Conservation (phyloP, 2,113 vertebrate species). For the Bufo gargarizans region DNA sequence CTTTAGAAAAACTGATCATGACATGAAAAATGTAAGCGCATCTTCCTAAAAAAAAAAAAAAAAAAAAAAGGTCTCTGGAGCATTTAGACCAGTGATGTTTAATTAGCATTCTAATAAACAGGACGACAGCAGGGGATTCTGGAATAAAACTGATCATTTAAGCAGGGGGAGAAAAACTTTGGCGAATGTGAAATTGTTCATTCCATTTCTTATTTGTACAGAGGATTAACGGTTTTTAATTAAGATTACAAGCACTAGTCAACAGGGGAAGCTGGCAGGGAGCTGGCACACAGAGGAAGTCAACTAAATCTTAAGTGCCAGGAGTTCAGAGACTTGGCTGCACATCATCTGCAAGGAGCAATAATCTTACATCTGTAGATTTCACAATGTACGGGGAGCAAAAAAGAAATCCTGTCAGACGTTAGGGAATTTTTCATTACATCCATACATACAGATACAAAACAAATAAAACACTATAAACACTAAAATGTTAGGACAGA, state of each 20-base stretch:
- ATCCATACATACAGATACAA: not conserved
- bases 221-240: conserved; percentile 41
- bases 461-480: not conserved
- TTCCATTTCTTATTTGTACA: conserved; percentile 2
- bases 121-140: conserved; percentile 25
- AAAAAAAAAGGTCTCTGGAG: not conserved
- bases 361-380: not conserved
- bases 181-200: conserved; percentile 12
- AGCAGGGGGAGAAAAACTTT: conserved; percentile 1
- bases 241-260: conserved; percentile 19
- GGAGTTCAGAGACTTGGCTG: not conserved
- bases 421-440: not conserved
- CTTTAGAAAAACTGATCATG: not conserved
- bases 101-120: not conserved
- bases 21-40: not conserved
- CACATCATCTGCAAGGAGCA: not conserved
- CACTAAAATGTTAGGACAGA: too few relatives aligned
- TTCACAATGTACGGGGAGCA: not conserved
- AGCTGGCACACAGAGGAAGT: not conserved
- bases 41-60: not conserved
- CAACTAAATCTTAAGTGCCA: not conserved
- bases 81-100: not conserved
- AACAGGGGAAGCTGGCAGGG: not conserved
- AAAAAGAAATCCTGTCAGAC: not conserved
- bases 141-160: conserved; percentile 12